Percentiles rank a stretch among this genome's conserved stretches.
Evolutionary conservation across 2,113 vertebrate species (phyloP).

Genomic region (Thryonomys swinderianus): DNA sequence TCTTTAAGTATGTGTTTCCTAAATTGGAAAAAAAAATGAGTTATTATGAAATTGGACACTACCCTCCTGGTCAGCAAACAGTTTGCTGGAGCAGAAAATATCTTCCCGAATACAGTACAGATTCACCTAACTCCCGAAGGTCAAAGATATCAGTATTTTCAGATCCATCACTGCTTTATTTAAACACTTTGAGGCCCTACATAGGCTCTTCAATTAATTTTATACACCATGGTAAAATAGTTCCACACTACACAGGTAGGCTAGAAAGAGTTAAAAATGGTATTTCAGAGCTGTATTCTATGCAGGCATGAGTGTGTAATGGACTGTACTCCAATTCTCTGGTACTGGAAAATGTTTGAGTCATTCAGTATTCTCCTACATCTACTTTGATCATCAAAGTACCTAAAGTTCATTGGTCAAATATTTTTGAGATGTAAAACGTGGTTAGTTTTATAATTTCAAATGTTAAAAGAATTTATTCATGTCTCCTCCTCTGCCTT

Average conservation of each 20-base stretch:
- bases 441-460: not conserved
- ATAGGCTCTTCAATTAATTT: not conserved
- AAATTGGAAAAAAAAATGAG: not conserved
- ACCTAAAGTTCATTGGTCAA: not conserved
- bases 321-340: not conserved
- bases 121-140: not conserved
- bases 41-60: not conserved
- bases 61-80: not conserved
- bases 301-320: not conserved
- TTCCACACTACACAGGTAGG: not conserved
- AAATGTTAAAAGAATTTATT: conserved; percentile 6
- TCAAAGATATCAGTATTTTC: not conserved
- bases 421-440: conserved; percentile 1
- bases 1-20: conserved; percentile 61
- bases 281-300: not conserved
- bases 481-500: not conserved
- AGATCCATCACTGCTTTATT: not conserved
- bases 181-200: not conserved
- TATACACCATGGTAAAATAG: not conserved
- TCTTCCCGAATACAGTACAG: not conserved
- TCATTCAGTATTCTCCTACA: not conserved
- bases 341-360: not conserved
- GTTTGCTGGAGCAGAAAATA: conserved; percentile 51
- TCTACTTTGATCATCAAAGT: not conserved
- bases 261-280: not conserved